Evolutionary conservation across 2,888 invertebrate genomes (phyloP).

Genomic region (Adineta ricciae): DNA sequence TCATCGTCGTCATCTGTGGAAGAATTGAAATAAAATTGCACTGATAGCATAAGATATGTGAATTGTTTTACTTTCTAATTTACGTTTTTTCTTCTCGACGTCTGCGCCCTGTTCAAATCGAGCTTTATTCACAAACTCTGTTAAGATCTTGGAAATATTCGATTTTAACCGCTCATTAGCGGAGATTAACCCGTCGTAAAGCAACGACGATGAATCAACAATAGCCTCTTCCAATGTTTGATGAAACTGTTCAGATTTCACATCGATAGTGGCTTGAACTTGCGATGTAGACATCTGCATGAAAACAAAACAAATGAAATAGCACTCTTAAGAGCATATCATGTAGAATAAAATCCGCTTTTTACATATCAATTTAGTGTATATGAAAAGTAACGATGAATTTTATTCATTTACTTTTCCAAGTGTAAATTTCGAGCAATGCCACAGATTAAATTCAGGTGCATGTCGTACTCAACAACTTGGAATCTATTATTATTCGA

Average conservation of each 20-base stretch:
- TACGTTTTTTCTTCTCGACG: slow-evolving; percentile 10
- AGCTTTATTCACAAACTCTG: slow-evolving; percentile 7
- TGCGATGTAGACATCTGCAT: neutral
- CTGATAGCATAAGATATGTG: too few species aligned
- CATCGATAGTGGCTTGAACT: neutral
- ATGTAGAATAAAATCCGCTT: neutral
- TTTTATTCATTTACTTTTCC: neutral
- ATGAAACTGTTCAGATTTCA: neutral
- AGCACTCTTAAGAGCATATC: too few species aligned
- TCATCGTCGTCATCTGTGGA: neutral
- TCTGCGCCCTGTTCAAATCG: neutral
- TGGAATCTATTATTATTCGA: neutral
- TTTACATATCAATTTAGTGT: neutral
- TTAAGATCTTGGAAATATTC: neutral
- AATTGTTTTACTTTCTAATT: neutral
- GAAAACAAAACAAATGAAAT: neutral
- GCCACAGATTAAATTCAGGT: neutral
- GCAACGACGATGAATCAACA: neutral
- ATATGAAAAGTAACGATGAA: neutral
- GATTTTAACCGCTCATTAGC: neutral
- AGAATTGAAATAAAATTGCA: neutral
- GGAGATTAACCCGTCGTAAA: neutral
- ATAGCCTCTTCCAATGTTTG: neutral
- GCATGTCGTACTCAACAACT: neutral
- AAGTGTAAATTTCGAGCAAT: neutral